Evolutionary conservation across 2,888 invertebrate genomes (phyloP).

Genomic region (Pollenia labialis): DNA sequence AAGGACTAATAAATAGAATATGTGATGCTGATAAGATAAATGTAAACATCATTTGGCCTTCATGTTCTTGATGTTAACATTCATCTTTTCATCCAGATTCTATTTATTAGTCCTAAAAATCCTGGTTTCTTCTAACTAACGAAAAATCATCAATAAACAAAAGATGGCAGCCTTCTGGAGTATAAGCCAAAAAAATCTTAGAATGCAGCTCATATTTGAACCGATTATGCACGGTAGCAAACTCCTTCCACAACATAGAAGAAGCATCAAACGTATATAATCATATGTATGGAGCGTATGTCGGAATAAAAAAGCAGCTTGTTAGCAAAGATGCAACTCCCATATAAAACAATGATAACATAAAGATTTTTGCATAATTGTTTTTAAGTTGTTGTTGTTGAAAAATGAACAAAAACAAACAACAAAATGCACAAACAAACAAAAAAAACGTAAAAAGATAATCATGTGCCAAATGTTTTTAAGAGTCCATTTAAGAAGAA

Average conservation of each 20-base stretch:
- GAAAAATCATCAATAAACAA: no score
- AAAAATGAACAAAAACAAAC: conserved; percentile 53
- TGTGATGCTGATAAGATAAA: no score
- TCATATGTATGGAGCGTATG: conserved; percentile 22
- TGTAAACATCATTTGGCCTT: no score
- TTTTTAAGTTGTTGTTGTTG: conserved; percentile 66
- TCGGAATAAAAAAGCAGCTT: conserved; percentile 39
- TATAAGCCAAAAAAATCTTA: no score
- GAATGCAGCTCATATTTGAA: neutral
- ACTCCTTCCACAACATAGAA: neutral
- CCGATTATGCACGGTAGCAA: neutral
- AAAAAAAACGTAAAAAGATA: conserved; percentile 60
- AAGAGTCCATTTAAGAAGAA: conserved; percentile 69
- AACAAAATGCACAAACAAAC: conserved; percentile 9
- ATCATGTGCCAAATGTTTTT: conserved; percentile 73
- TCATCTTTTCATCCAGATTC: no score
- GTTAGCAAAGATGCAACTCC: conserved; percentile 58
- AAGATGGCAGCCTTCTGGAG: no score
- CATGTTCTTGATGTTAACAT: no score
- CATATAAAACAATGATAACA: conserved; percentile 65
- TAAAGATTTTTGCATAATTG: conserved; percentile 73
- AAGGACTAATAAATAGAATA: no score
- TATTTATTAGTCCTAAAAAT: no score
- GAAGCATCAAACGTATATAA: neutral
- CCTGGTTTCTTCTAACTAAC: no score